Conservation (phyloP, 2,888 invertebrate genomes). For the Drosophila fulvimacula region DNA sequence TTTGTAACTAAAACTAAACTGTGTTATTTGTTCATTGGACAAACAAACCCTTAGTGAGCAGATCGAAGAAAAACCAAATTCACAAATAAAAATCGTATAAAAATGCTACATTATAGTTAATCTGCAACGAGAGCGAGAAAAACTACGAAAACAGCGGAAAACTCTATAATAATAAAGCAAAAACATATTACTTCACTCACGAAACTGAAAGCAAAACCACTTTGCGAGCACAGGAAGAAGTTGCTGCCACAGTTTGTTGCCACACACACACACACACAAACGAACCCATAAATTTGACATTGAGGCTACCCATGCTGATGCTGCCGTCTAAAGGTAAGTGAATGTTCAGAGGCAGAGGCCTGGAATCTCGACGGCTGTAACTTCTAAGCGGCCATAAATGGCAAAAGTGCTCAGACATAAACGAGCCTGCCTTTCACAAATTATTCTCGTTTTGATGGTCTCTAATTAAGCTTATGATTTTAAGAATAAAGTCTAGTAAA, state of each 20-base stretch:
- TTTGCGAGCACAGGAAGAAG: slow-evolving; percentile 62
- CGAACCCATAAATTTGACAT: slow-evolving; percentile 54
- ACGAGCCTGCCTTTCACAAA: slow-evolving; percentile 61
- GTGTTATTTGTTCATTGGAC: slow-evolving; percentile 66
- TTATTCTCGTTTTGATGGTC: slow-evolving; percentile 14
- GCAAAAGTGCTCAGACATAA: slow-evolving; percentile 24
- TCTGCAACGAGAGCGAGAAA: slow-evolving; percentile 40
- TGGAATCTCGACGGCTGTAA: slow-evolving; percentile 27
- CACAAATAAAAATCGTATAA: slow-evolving; percentile 11
- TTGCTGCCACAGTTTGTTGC: slow-evolving; percentile 58
- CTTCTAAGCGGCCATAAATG: slow-evolving; percentile 34
- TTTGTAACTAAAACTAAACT: slow-evolving; percentile 52
- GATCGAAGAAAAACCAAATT: slow-evolving; percentile 24
- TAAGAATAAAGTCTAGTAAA: not conserved
- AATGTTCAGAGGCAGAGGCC: slow-evolving; percentile 30
- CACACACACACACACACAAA: slow-evolving; percentile 11
- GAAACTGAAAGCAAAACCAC: slow-evolving; percentile 63
- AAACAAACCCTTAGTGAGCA: slow-evolving; percentile 55
- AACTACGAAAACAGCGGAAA: slow-evolving; percentile 54
- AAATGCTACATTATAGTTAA: slow-evolving; percentile 65
- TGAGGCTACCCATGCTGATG: slow-evolving; percentile 61
- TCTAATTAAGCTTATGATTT: slow-evolving; percentile 1
- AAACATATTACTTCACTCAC: slow-evolving; percentile 64
- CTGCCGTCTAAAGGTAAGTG: slow-evolving; percentile 77
- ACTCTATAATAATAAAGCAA: slow-evolving; percentile 55